phyloP scores from a whole-genome alignment of 2,797 vertebrate species.

The Tangara arthus region DNA sequence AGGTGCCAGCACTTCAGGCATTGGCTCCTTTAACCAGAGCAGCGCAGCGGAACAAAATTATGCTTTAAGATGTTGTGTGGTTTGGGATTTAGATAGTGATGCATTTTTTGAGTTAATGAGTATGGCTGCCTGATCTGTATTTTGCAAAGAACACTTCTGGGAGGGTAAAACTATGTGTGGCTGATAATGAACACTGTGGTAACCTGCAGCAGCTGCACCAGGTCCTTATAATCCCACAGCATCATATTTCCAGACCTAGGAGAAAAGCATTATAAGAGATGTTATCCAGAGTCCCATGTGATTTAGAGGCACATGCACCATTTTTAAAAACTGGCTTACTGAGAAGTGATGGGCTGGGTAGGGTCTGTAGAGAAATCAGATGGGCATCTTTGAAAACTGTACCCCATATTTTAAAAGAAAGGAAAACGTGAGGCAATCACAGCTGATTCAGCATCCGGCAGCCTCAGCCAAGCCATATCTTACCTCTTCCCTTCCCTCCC shows the following conservation, averaged over 20 bases:
- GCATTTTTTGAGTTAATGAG: background rate
- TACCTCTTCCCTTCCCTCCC: slow-evolving; percentile 68
- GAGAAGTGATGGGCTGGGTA: background rate
- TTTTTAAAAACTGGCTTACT: background rate
- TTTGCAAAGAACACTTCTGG: background rate
- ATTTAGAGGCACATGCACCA: background rate
- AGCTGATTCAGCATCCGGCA: slow-evolving; percentile 69
- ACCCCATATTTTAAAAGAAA: slow-evolving; percentile 52
- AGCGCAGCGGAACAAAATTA: background rate
- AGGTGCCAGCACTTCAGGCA: background rate
- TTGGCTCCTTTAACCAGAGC: background rate
- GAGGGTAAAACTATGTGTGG: background rate
- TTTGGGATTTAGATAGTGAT: background rate
- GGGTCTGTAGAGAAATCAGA: background rate
- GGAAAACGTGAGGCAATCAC: slow-evolving; percentile 64
- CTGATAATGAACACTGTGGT: background rate
- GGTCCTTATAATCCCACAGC: background rate
- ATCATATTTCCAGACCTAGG: background rate
- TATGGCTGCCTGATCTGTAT: background rate
- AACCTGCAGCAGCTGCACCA: background rate
- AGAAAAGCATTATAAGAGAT: background rate
- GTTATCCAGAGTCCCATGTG: background rate
- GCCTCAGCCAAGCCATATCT: slow-evolving; percentile 59
- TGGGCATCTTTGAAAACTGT: slow-evolving; percentile 20
- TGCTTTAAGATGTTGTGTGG: background rate